Evolutionary conservation across 2,797 vertebrate genomes (phyloP), one percentile per base, ranked within the genome.

Genomic region (Philypnodon macrostomus): DNA sequence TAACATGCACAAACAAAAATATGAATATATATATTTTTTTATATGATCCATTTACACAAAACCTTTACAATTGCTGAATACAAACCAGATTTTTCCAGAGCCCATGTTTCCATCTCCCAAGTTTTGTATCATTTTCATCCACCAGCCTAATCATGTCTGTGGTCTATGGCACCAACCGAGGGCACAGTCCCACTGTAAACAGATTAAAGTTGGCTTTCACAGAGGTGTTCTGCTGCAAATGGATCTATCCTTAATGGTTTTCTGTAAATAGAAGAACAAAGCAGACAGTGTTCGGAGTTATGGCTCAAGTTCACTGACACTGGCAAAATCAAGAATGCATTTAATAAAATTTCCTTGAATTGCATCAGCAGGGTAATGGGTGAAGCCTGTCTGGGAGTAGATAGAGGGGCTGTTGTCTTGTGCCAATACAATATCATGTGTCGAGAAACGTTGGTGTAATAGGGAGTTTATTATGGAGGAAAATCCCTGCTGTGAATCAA

Each of bases 381-480:
- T 29, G 17, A 11, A 55, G 21, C 40, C 54, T 45, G 61, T 47
- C 51, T 31, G 31, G 15, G 34, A 51, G 42, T 18, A 12, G 23
- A 36, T 9, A 7, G 48, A 37, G 10, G 44, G 65, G n/a, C 27
- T 38, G 42, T 58, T 68, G 31, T 52, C 47, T 52, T 53, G 19
- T 57, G 50, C 52, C 55, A 39, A 27, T 42, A 40, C 46, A 35
- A 59, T 67, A 67, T 58, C 18, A 38, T 13, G 9, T 53, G 45
- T 65, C 56, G 54, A 41, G 34, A 2, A n/a, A 58, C 53, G 69
- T 66, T 51, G 63, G 46, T 30, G 37, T 10, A 61, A 59, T 29
- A 4, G 23, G 21, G 35, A 56, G 55, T 53, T 70, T 53, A 47
- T 48, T 27, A 30, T 39, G 14, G 8, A 60, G 48, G 38, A 37